Conservation (phyloP, 2,888 invertebrate species). For the Drosophila gaucha region DNA sequence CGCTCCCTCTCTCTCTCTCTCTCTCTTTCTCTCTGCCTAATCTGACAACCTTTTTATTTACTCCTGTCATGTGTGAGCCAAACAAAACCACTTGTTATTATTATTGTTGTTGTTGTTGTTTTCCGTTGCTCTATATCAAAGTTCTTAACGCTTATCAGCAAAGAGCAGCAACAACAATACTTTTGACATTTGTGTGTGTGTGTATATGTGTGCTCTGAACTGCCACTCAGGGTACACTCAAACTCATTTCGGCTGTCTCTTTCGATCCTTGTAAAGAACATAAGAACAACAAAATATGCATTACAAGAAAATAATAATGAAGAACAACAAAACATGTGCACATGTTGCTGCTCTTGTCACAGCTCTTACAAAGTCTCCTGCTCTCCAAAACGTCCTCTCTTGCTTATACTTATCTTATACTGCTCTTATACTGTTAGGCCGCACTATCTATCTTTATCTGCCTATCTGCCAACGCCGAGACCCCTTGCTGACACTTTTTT, state of each 20-base stretch:
- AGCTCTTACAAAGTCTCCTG: neutral
- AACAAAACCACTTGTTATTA: constrained; percentile 41
- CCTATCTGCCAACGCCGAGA: constrained; percentile 44
- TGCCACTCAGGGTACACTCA: constrained; percentile 16
- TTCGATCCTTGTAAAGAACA: neutral
- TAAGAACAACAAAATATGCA: constrained; percentile 22
- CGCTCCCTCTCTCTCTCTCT: neutral
- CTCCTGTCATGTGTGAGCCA: constrained; percentile 33
- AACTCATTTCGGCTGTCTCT: constrained; percentile 11
- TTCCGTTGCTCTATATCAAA: constrained; percentile 49
- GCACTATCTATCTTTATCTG: constrained; percentile 49
- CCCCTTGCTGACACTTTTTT: constrained; percentile 67
- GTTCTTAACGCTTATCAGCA: constrained; percentile 58
- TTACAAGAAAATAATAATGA: constrained; percentile 27
- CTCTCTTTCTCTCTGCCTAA: constrained; percentile 5
- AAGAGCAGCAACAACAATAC: constrained; percentile 17
- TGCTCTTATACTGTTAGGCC: neutral
- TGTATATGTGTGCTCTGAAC: neutral
- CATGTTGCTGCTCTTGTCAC: constrained; percentile 12
- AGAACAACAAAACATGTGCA: constrained; percentile 40
- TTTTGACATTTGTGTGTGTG: constrained; percentile 9
- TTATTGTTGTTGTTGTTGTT: constrained; percentile 25
- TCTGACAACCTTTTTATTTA: constrained; percentile 18
- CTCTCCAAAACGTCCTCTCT: neutral
- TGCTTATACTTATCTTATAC: neutral